Percentiles rank a stretch among this genome's conserved stretches.
phyloP scores from a whole-genome alignment of 2,797 vertebrate species.

The Sciurus vulgaris region DNA sequence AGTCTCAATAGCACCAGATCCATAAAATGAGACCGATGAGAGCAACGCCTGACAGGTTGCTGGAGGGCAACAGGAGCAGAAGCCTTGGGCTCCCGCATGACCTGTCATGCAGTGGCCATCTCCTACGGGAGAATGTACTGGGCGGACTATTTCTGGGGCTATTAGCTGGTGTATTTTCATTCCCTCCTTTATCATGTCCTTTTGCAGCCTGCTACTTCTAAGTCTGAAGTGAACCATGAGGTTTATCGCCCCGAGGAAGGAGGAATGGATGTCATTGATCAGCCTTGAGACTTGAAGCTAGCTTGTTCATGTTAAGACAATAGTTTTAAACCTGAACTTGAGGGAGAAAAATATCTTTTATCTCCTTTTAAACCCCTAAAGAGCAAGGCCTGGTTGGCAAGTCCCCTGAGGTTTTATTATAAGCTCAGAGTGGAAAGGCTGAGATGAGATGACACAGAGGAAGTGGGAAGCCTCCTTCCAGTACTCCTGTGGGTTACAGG shows the following conservation, averaged over 20 bases:
- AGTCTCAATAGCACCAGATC: not conserved
- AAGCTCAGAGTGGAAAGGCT: not conserved
- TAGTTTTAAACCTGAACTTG: not conserved
- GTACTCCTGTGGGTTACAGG: not conserved
- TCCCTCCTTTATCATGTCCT: not conserved
- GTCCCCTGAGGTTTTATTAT: not conserved
- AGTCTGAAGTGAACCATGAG: not conserved
- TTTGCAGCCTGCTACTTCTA: not conserved
- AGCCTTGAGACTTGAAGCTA: not conserved
- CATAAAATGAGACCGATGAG: not conserved
- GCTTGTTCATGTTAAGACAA: not conserved
- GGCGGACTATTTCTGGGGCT: not conserved
- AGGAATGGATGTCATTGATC: not conserved
- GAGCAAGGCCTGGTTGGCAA: not conserved
- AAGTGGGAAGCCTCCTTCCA: not conserved
- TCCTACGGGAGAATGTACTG: not conserved
- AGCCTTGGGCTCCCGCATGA: no score
- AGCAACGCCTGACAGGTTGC: not conserved
- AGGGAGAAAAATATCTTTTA: not conserved
- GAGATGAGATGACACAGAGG: not conserved
- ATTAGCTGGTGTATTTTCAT: not conserved
- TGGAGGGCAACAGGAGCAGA: no score
- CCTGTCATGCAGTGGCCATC: no score
- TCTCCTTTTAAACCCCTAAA: not conserved
- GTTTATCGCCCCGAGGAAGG: not conserved